Evolutionary conservation across 2,888 invertebrate genomes (phyloP).

Genomic region (Xestia rhomboidea): DNA sequence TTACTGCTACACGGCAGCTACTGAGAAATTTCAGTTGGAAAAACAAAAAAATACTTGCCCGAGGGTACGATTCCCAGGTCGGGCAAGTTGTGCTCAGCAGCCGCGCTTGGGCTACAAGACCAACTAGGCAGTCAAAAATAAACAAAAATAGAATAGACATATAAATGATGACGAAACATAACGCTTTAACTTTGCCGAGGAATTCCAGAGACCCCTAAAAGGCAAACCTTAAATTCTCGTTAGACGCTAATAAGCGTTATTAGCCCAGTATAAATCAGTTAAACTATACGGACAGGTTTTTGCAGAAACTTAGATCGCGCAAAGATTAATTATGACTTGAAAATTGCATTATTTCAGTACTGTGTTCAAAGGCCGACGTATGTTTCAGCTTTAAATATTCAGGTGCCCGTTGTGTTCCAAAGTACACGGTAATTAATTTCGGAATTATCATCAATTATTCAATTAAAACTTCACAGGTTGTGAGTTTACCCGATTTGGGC

Average conservation of each 20-base stretch:
- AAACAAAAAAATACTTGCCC: too few relatives aligned
- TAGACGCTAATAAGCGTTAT: constrained; percentile 51
- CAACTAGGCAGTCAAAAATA: too few relatives aligned
- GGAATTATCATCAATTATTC: constrained; percentile 30
- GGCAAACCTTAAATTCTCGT: constrained; percentile 44
- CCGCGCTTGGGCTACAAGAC: too few relatives aligned
- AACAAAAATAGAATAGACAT: neutral
- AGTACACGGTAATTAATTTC: constrained; percentile 29
- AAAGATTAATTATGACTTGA: neutral
- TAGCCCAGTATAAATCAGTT: constrained; percentile 31
- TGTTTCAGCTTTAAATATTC: constrained; percentile 16
- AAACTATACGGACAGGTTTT: constrained; percentile 22
- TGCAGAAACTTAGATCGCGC: neutral
- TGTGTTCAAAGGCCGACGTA: constrained; percentile 4
- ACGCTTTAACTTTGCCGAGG: constrained; percentile 1
- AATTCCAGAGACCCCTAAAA: constrained; percentile 34
- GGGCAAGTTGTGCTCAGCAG: too few relatives aligned
- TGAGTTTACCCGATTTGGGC: neutral
- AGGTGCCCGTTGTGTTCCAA: constrained; percentile 18
- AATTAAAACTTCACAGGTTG: constrained; percentile 48
- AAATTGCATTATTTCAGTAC: constrained; percentile 18
- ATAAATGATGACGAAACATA: constrained; percentile 3
- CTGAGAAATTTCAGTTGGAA: too few relatives aligned
- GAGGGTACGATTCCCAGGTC: too few relatives aligned
- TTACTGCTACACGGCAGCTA: too few relatives aligned